A percentile compares a stretch with the other conserved stretches of the same genome.
Conservation (phyloP, 2,113 vertebrate genomes). For the Cebidichthys violaceus region DNA sequence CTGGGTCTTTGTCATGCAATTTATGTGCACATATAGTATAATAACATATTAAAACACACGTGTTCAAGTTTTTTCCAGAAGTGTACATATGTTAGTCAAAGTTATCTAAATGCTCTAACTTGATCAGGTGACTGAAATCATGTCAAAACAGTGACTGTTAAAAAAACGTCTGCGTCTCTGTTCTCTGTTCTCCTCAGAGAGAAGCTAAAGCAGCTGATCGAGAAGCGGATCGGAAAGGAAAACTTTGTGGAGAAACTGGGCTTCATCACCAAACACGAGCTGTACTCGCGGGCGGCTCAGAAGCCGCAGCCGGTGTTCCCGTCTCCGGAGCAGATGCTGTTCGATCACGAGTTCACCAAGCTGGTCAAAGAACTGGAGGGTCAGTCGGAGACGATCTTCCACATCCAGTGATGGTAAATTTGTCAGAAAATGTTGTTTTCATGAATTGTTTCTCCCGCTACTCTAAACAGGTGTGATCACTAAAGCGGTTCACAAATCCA, state of each 20-base stretch:
- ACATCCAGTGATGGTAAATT: not conserved
- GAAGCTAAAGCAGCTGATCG: constrained; percentile 97
- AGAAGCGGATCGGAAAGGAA: constrained; percentile 98
- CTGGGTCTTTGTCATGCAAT: not conserved
- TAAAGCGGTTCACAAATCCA: constrained; percentile 97
- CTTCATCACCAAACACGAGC: constrained; percentile 96
- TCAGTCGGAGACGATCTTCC: constrained; percentile 69
- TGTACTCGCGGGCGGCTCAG: constrained; percentile 95
- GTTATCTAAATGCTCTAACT: not conserved
- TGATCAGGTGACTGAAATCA: not conserved
- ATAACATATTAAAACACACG: not conserved
- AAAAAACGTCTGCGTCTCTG: too few relatives aligned
- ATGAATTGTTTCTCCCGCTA: not conserved
- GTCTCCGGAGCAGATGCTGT: constrained; percentile 96
- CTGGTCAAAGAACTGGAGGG: constrained; percentile 97
- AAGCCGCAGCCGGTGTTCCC: constrained; percentile 95
- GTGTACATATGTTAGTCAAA: not conserved
- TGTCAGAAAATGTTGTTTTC: not conserved
- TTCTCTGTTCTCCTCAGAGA: constrained; percentile 84
- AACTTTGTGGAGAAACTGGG: constrained; percentile 98
- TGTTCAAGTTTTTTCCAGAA: not conserved
- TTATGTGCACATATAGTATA: not conserved
- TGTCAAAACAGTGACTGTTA: not conserved
- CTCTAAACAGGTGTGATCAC: constrained; percentile 89
- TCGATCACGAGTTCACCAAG: constrained; percentile 98